Conservation (phyloP, 2,888 invertebrate species). For the Augiades crinisus region DNA sequence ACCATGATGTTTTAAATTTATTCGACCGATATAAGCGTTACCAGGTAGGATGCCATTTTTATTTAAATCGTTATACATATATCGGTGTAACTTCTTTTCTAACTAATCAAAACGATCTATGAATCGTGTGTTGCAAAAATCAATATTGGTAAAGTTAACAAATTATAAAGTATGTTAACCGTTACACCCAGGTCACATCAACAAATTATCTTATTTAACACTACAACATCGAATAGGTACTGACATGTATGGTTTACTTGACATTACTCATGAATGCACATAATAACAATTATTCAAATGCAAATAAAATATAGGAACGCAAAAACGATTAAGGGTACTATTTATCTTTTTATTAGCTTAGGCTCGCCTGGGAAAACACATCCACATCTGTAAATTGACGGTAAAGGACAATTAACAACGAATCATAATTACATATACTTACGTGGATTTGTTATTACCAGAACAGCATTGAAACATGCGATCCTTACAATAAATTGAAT, state of each 20-base stretch:
- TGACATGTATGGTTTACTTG: conserved; percentile 38
- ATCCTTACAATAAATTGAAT: conserved; percentile 53
- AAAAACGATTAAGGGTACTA: conserved; percentile 47
- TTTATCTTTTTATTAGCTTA: conserved; percentile 73
- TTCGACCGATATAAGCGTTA: neutral
- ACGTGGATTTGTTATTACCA: conserved; percentile 67
- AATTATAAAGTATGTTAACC: conserved; percentile 45
- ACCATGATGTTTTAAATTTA: neutral
- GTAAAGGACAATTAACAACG: neutral
- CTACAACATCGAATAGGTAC: conserved; percentile 48
- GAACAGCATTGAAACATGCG: conserved; percentile 64
- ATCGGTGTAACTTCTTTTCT: conserved; percentile 2
- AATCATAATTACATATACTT: neutral
- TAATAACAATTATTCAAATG: conserved; percentile 48
- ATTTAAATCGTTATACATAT: neutral
- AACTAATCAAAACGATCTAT: conserved; percentile 18
- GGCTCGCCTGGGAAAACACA: conserved; percentile 76
- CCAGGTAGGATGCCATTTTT: conserved; percentile 10
- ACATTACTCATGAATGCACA: conserved; percentile 58
- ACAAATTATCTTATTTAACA: conserved; percentile 54
- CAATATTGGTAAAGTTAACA: conserved; percentile 59
- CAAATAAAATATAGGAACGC: conserved; percentile 45
- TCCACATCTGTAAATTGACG: conserved; percentile 33
- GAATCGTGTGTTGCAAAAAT: conserved; percentile 59
- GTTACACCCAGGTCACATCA: conserved; percentile 80